Evolutionary conservation across 2,797 vertebrate species (phyloP), one percentile per base, ranked within the genome.

Genomic region (Enteromius fasciolatus): DNA sequence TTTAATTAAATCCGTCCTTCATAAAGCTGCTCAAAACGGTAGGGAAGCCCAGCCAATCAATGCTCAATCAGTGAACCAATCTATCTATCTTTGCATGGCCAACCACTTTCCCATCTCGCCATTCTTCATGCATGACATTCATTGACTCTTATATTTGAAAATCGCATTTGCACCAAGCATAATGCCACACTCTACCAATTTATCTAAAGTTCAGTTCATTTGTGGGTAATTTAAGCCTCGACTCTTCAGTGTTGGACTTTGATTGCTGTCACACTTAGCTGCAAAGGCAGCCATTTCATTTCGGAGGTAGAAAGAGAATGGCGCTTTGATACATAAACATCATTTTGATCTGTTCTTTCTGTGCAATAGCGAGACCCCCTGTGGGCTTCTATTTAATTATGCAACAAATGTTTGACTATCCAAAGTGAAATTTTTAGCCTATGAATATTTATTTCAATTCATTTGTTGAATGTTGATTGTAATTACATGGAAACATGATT

Each of bases 401-500:
- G 90, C 89, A 93, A 92, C 92, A 92, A 94, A 92, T 93, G 93
- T 94, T 94, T 93, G 92, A 91, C 91, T 92, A 93, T 93, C 90
- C 90, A 92, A 76, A 94, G 93, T 92, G 90, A 93, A 93, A 89
- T 92, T 91, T 91, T 85, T 50, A 75, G 48, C 14, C 82, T 89
- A 94, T 94, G 90, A 94, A 94, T 94, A 94, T 94, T 93, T 92
- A 94, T 94, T 91, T 90, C 87, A 89, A 91, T 93, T 93, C 86
- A 92, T 94, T 94, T 93, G 93, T 93, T 89, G 89, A 92, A 92
- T 93, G 91, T 94, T 94, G 92, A 94, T 94, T 94, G 91, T 94
- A 95, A 95, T 94, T 95, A 94, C 92, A 94, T 91, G 92, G 90
- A 94, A 92, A 93, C 91, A 93, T 91, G 90, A 95, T 94, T 94